phyloP scores from a whole-genome alignment of 2,888 invertebrate species.

The Abscondita cerata region DNA sequence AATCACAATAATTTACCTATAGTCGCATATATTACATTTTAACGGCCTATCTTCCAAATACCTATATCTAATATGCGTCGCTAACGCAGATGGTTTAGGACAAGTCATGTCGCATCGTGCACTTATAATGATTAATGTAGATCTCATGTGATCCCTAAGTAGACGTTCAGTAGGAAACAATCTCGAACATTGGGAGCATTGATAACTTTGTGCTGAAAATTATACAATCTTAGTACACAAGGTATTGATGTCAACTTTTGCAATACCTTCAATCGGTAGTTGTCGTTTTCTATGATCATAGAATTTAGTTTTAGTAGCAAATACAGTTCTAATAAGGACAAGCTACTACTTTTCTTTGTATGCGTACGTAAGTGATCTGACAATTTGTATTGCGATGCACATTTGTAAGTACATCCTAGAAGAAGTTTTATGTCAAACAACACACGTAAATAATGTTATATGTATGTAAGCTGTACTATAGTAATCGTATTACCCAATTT shows the following conservation, averaged over 20 bases:
- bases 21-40: slow-evolving; percentile 71
- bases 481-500: too few species aligned
- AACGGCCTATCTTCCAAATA: slow-evolving; percentile 72
- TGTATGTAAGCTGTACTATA: too few species aligned
- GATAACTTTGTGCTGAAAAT: slow-evolving; percentile 69
- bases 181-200: slow-evolving; percentile 85
- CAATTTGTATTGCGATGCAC: slow-evolving; percentile 67
- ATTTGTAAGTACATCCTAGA: slow-evolving; percentile 63
- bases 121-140: slow-evolving; percentile 79
- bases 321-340: slow-evolving; percentile 92
- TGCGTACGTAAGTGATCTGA: slow-evolving; percentile 82
- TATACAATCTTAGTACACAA: too few species aligned
- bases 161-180: slow-evolving; percentile 81
- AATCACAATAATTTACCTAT: slow-evolving; percentile 61
- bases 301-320: slow-evolving; percentile 82
- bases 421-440: too few species aligned
- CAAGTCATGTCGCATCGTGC: slow-evolving; percentile 93
- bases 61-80: slow-evolving; percentile 80
- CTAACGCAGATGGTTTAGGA: slow-evolving; percentile 75
- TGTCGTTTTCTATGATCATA: slow-evolving; percentile 87
- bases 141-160: slow-evolving; percentile 82
- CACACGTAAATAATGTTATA: too few species aligned
- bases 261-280: slow-evolving; percentile 69
- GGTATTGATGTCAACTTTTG: too few species aligned
- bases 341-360: slow-evolving; percentile 80